Conservation (phyloP, 2,888 invertebrate species). For the Sinelater perroti region DNA sequence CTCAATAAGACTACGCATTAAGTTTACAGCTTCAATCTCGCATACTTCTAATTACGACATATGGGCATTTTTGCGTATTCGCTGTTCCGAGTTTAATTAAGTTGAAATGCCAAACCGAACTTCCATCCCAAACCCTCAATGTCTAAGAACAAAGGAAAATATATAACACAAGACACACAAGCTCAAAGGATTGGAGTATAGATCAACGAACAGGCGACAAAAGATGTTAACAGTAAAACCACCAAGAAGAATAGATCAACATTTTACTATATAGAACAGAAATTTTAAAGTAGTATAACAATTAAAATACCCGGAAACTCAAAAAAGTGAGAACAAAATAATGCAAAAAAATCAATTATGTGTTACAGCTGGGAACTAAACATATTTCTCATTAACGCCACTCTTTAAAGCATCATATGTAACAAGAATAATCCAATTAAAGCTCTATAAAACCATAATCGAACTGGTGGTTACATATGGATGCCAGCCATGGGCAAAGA, state of each 20-base stretch:
- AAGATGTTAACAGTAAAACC: background rate
- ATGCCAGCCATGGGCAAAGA: background rate
- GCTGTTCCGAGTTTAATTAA: too few relatives aligned
- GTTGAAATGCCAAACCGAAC: background rate
- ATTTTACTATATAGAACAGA: background rate
- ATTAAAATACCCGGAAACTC: background rate
- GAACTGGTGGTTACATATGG: background rate
- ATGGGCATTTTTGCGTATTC: too few relatives aligned
- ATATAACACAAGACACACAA: background rate
- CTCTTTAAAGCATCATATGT: background rate
- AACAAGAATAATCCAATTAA: background rate
- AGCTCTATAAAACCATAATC: background rate
- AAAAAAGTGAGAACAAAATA: background rate
- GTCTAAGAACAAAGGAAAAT: background rate
- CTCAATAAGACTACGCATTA: too few relatives aligned
- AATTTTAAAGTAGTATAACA: conserved; percentile 1
- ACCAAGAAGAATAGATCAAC: background rate
- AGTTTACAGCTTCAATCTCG: too few relatives aligned
- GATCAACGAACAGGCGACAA: background rate
- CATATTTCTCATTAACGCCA: background rate
- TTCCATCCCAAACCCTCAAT: background rate
- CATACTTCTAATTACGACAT: too few relatives aligned
- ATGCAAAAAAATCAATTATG: background rate
- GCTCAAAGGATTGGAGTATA: background rate
- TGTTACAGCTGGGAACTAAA: background rate